Base-by-base conservation (phyloP, 2,113 vertebrate genomes). In the Laterallus jamaicensis region DNA sequence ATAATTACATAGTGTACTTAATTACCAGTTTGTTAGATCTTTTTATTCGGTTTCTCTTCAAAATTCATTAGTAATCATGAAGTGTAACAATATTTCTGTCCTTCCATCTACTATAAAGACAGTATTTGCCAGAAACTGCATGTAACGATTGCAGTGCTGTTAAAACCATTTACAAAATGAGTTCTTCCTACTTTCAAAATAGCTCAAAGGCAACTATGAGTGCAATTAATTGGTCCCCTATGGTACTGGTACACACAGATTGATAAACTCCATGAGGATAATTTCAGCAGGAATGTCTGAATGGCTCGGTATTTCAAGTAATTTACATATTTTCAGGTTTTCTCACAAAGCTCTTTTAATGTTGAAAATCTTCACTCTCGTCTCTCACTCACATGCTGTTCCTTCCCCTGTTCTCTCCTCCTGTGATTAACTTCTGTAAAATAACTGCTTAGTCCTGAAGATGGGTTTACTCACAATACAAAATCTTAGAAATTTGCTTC, bases 201-300 rank as follows among this genome's bases (percentile, higher is more conserved):
- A 95, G 80, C 91, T 96, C 82, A 81, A 86, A 94, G 93, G 94
- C 96, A 95, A 90, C 88, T 74, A 64, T 13, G 82, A 94, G 50
- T 67, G 56, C 80, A 96, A 94, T 92, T 97, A 97, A 96, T 95
- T 97, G 93, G 87, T 96, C 96, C 80, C 95, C 90, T 86, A 79
- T 94, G 96, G 94, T 95, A 86, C 73, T 69, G 26, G 86, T 90
- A 96, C 90, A 85, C 55, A 77, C 40, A 80, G 86, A 88, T 3
- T 88, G 94, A 96, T 86, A 92, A 95, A 88, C 60, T 92, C 70
- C 92, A 66, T 3, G 5, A 85, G 78, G 67, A 87, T 86, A 73
- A 94, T 84, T 95, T 94, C 50, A 4, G 39, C 62, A 91, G 74
- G 39, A 75, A 82, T 31, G 82, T 85, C 75, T 82, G 85, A 79